Conservation (phyloP, 37 sponge, comb jelly and placozoan genomes). For the Cliona cf. orientalis region DNA sequence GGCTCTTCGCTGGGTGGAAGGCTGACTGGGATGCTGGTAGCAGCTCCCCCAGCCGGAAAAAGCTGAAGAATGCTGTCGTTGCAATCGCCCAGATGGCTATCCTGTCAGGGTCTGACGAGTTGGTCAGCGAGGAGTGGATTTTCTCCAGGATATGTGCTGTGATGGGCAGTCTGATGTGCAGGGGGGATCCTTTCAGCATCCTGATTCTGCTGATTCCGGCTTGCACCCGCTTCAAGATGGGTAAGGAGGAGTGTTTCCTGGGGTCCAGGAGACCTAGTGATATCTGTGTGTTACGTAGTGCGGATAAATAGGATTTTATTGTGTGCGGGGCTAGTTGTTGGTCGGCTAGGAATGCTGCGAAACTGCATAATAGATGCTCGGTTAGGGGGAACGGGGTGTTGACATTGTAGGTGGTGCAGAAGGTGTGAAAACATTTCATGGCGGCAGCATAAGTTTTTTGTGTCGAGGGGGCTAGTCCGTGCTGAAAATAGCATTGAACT, state of each 20-base stretch:
- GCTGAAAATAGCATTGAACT: slow-evolving; percentile 15
- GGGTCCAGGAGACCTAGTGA: too few relatives aligned
- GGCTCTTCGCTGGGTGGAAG: neutral
- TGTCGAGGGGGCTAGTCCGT: neutral
- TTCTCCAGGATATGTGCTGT: too few relatives aligned
- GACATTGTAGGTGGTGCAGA: too few relatives aligned
- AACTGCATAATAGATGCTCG: neutral
- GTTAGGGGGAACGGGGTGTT: neutral
- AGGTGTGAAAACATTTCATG: slow-evolving; percentile 13
- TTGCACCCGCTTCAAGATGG: too few relatives aligned
- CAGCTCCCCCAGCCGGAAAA: slow-evolving; percentile 7
- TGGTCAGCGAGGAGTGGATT: neutral
- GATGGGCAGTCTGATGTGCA: neutral
- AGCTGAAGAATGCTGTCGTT: slow-evolving; percentile 1
- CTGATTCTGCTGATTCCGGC: neutral
- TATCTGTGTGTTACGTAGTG: neutral
- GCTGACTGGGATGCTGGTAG: neutral
- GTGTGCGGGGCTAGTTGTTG: neutral
- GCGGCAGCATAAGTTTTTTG: too few relatives aligned
- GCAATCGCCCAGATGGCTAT: neutral
- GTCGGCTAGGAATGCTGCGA: too few relatives aligned
- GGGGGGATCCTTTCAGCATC: neutral
- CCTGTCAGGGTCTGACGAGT: neutral
- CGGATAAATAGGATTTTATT: neutral
- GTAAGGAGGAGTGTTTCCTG: neutral